Percentiles rank a stretch among this genome's conserved stretches.
phyloP scores from a whole-genome alignment of 2,888 invertebrate genomes.

The Thalpophila matura region DNA sequence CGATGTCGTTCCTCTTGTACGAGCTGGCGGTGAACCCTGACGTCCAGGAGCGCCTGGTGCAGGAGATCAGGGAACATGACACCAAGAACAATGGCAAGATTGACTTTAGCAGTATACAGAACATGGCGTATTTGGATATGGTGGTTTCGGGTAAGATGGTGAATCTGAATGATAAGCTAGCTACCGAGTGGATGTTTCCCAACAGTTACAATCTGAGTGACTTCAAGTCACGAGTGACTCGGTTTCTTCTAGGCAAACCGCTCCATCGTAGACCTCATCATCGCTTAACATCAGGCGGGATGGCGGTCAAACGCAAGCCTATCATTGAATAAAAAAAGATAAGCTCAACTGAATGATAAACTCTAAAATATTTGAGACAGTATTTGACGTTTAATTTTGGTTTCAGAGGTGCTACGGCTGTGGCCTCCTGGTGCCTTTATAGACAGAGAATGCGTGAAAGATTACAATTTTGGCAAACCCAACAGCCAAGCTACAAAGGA shows the following conservation, averaged over 20 bases:
- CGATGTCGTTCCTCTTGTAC: conserved; percentile 87
- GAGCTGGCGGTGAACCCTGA: conserved; percentile 91
- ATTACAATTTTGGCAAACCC: conserved; percentile 82
- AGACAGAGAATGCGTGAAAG: conserved; percentile 87
- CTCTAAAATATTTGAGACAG: not conserved
- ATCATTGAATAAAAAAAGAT: no score
- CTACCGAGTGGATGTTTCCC: no score
- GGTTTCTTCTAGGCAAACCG: no score
- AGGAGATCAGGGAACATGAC: conserved; percentile 88
- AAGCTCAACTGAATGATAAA: not conserved
- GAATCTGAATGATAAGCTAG: no score
- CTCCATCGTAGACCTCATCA: no score
- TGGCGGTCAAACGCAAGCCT: no score
- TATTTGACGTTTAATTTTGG: not conserved
- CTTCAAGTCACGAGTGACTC: no score
- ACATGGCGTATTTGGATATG: conserved; percentile 91
- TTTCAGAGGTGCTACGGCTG: conserved; percentile 79
- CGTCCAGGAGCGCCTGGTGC: conserved; percentile 86
- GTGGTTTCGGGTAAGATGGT: conserved; percentile 85
- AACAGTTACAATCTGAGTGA: no score
- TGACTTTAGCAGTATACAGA: conserved; percentile 85
- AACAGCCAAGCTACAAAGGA: conserved; percentile 67
- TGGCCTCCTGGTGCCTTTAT: conserved; percentile 82
- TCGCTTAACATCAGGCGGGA: no score
- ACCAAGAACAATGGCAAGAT: conserved; percentile 78